These are phyloP conservation scores for Acleris literana DNA, from an alignment of 2,888 invertebrate species.

Conservation along the genomic window DNA sequence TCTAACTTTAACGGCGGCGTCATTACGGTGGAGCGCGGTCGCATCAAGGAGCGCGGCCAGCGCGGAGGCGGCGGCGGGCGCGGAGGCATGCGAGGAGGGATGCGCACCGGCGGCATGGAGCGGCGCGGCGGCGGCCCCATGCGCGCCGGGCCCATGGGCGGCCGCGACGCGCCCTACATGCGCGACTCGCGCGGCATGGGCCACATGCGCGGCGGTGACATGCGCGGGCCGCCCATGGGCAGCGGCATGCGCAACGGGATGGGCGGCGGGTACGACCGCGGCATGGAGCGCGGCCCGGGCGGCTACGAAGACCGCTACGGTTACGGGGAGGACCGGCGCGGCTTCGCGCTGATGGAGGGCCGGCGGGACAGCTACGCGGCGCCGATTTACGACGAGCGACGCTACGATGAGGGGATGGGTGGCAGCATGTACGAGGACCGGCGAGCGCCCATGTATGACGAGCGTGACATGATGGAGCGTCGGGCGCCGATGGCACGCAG, in stretches of 20 bases:
- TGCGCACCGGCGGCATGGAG: slow-evolving; percentile 67
- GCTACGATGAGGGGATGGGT: slow-evolving; percentile 42
- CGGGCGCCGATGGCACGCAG: slow-evolving; percentile 62
- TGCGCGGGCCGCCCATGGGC: slow-evolving; percentile 34
- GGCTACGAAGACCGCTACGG: slow-evolving; percentile 75
- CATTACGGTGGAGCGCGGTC: slow-evolving; percentile 92
- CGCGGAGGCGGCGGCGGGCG: slow-evolving; percentile 77
- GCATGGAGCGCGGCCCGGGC: slow-evolving; percentile 56
- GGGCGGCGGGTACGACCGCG: slow-evolving; percentile 62
- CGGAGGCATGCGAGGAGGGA: slow-evolving; percentile 80
- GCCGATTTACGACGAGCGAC: slow-evolving; percentile 60
- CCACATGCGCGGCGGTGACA: slow-evolving; percentile 34
- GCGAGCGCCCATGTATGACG: slow-evolving; percentile 64
- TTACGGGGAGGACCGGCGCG: slow-evolving; percentile 74
- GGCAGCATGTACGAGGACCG: slow-evolving; percentile 64
- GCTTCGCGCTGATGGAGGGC: slow-evolving; percentile 72
- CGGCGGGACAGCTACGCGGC: slow-evolving; percentile 69
- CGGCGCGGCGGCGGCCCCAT: slow-evolving; percentile 44
- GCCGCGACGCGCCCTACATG: slow-evolving; percentile 46
- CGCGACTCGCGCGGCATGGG: slow-evolving; percentile 33
- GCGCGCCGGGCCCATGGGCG: slow-evolving; percentile 66
- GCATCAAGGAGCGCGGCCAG: slow-evolving; percentile 88
- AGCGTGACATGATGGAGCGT: slow-evolving; percentile 28
- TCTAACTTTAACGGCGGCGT: slow-evolving; percentile 91
- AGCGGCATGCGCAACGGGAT: slow-evolving; percentile 57